phyloP scores from a whole-genome alignment of 2,888 invertebrate genomes.

The Lasioglossum zephyrum region DNA sequence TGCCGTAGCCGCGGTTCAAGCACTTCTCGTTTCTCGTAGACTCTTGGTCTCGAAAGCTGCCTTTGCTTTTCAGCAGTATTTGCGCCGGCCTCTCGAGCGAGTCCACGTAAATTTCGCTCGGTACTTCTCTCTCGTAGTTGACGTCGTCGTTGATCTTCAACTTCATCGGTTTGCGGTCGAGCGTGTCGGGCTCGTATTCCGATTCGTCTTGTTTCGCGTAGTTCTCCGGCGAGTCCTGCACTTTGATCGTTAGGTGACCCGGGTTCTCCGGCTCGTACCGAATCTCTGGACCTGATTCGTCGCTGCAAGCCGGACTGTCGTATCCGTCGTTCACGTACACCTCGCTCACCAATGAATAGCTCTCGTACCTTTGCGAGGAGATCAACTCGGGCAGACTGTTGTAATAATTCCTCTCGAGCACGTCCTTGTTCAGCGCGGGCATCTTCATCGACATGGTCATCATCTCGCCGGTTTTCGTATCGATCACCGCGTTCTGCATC shows the following conservation, averaged over 20 bases:
- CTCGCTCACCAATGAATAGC: slow-evolving; percentile 90
- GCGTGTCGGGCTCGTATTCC: slow-evolving; percentile 93
- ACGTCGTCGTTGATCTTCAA: slow-evolving; percentile 83
- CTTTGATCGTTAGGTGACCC: slow-evolving; percentile 93
- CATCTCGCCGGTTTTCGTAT: slow-evolving; percentile 86
- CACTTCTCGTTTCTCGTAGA: slow-evolving; percentile 73
- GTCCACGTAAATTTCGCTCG: slow-evolving; percentile 85
- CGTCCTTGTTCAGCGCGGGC: slow-evolving; percentile 80
- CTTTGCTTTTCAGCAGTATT: slow-evolving; percentile 89
- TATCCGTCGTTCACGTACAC: slow-evolving; percentile 92
- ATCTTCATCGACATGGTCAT: slow-evolving; percentile 84
- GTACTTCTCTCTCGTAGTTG: slow-evolving; percentile 81
- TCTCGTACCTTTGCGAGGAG: slow-evolving; percentile 84
- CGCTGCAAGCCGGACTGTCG: slow-evolving; percentile 85
- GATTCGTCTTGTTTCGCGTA: slow-evolving; percentile 91
- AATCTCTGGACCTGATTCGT: slow-evolving; percentile 85
- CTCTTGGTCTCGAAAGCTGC: slow-evolving; percentile 88
- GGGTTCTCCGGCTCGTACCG: slow-evolving; percentile 88
- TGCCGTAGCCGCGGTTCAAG: slow-evolving; percentile 86
- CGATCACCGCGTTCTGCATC: slow-evolving; percentile 91
- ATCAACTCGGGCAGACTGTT: slow-evolving; percentile 85
- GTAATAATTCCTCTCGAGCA: slow-evolving; percentile 68
- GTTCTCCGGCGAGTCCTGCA: slow-evolving; percentile 92
- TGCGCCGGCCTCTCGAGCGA: slow-evolving; percentile 86
- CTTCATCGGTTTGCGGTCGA: slow-evolving; percentile 91